phyloP scores from a whole-genome alignment of 92 coral and sea anemone species.

The Porites evermanni region DNA sequence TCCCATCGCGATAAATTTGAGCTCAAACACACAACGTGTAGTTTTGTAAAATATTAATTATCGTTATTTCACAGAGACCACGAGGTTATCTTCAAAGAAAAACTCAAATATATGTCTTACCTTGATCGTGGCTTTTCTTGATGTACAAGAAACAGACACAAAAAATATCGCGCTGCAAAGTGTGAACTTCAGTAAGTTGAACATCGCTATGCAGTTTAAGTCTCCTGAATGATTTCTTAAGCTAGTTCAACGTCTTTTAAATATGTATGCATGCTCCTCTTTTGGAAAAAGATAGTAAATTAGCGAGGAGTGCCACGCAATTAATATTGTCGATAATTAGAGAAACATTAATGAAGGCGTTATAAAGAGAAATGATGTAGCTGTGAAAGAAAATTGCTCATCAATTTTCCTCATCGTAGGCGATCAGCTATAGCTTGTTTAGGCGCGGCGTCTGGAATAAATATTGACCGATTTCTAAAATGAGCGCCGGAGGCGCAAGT shows the following conservation, averaged over 20 bases:
- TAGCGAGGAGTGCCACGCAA: constrained; percentile 8
- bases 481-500: no score
- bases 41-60: no score
- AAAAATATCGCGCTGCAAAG: background rate
- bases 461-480: no score
- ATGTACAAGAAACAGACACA: background rate
- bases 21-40: no score
- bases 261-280: background rate
- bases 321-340: background rate
- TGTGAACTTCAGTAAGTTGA: background rate
- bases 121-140: background rate
- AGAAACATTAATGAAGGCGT: no score
- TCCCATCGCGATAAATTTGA: no score
- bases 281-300: background rate
- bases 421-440: no score
- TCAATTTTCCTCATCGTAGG: no score
- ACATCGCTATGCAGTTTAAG: background rate
- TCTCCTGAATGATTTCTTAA: background rate
- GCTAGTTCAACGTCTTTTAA: background rate
- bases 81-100: background rate
- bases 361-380: no score
- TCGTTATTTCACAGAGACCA: background rate
- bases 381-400: no score
- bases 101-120: background rate
- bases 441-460: no score